Conservation (phyloP, 2,797 vertebrate species). For the Poeciliopsis paucimaculata region DNA sequence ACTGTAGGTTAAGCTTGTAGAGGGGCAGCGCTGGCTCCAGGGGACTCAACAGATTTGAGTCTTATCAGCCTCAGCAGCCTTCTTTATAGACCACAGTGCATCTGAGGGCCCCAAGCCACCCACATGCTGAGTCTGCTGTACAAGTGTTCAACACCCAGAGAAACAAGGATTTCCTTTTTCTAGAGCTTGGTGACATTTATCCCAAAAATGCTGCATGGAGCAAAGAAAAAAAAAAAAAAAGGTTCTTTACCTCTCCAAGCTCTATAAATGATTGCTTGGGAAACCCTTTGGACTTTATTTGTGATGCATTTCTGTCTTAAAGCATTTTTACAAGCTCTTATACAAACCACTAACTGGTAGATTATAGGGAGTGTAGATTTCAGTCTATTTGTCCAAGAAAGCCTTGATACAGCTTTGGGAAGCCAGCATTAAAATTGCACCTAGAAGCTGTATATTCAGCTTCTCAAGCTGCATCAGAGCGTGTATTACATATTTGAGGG, state of each 20-base stretch:
- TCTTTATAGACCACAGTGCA: constrained; percentile 45
- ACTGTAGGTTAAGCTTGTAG: constrained; percentile 45
- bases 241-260: not conserved
- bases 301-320: not conserved
- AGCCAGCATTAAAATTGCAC: not conserved
- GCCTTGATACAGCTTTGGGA: not conserved
- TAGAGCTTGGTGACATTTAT: constrained; percentile 2
- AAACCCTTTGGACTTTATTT: not conserved
- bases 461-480: not conserved
- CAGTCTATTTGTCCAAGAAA: not conserved
- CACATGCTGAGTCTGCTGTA: constrained; percentile 43
- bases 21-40: constrained; percentile 38
- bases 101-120: constrained; percentile 39
- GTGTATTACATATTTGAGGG: not conserved
- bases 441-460: too few relatives aligned
- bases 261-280: not conserved
- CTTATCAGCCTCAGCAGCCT: constrained; percentile 56
- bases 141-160: constrained; percentile 24
- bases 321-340: not conserved
- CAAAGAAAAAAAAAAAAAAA: not conserved
- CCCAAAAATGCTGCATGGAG: not conserved
- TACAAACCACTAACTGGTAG: not conserved
- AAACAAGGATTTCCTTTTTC: constrained; percentile 15
- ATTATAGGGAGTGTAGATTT: not conserved
- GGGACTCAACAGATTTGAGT: constrained; percentile 51